Percentiles rank a stretch among this genome's conserved stretches.
Conservation (phyloP, 2,888 invertebrate genomes). For the Luperina nickerlii region DNA sequence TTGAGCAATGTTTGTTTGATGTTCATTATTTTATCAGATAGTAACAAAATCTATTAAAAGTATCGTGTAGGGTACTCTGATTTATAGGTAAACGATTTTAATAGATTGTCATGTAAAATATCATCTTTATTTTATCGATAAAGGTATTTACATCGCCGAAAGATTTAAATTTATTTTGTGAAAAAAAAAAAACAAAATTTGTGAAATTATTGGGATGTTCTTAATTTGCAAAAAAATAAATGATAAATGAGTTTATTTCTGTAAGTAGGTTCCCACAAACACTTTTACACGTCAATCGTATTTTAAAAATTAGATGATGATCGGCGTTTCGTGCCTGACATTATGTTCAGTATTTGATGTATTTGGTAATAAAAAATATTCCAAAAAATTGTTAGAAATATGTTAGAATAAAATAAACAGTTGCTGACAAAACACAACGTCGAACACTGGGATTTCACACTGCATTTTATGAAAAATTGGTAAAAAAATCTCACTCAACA, state of each 20-base stretch:
- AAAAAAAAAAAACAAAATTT: too few species aligned
- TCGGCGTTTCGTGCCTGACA: not conserved
- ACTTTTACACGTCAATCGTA: not conserved
- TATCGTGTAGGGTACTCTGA: not conserved
- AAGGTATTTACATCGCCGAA: not conserved
- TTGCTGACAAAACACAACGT: not conserved
- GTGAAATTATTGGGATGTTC: not conserved
- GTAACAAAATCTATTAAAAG: not conserved
- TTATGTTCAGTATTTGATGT: not conserved
- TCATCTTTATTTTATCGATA: not conserved
- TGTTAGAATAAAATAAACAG: not conserved
- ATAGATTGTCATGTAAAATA: not conserved
- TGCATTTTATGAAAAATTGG: not conserved
- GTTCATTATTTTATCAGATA: not conserved
- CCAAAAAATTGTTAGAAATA: not conserved
- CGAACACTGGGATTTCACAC: not conserved
- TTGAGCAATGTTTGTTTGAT: not conserved
- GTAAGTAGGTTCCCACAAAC: not conserved
- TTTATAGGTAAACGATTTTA: not conserved
- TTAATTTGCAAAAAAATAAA: not conserved
- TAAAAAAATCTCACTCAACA: slow-evolving; percentile 8
- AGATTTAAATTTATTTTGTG: not conserved
- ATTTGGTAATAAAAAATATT: not conserved
- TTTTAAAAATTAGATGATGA: not conserved
- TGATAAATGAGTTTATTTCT: not conserved